These are phyloP conservation scores for Microdon myrmicae DNA, from an alignment of 2,888 invertebrate species.

Conservation along the genomic window DNA sequence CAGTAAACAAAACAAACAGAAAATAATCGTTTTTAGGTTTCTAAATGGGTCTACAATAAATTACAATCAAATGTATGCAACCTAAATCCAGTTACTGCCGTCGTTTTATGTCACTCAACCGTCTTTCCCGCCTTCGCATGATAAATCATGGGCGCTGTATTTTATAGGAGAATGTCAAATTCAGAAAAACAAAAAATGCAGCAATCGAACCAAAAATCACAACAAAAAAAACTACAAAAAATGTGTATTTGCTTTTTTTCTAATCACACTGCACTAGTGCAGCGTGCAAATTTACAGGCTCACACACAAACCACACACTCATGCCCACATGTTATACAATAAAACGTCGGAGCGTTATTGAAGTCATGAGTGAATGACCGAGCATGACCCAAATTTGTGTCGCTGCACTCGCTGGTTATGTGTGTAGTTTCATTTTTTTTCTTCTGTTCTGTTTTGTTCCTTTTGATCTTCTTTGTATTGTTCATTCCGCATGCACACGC, in stretches of 20 bases:
- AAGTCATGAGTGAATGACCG: slow-evolving; percentile 68
- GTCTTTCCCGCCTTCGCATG: neutral
- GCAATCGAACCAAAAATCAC: slow-evolving; percentile 37
- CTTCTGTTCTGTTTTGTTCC: no score
- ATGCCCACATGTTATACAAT: neutral
- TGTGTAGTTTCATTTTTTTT: no score
- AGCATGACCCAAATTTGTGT: slow-evolving; percentile 76
- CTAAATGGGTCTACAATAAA: no score
- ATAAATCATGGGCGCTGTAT: slow-evolving; percentile 39
- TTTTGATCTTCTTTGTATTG: no score
- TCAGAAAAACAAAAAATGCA: slow-evolving; percentile 17
- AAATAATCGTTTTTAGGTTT: no score
- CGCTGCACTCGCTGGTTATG: slow-evolving; percentile 69
- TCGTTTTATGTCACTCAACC: no score
- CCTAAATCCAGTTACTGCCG: no score
- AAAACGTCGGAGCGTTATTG: slow-evolving; percentile 29
- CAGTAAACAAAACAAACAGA: no score
- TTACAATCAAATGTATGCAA: no score
- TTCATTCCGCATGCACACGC: slow-evolving; percentile 6
- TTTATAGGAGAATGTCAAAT: slow-evolving; percentile 50
- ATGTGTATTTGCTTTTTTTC: slow-evolving; percentile 13
- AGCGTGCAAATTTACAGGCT: slow-evolving; percentile 42
- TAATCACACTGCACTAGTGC: slow-evolving; percentile 32
- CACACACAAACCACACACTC: slow-evolving; percentile 14
- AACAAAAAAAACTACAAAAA: slow-evolving; percentile 22